phyloP scores from a whole-genome alignment of 2,888 invertebrate genomes.

The Phalera bucephala region DNA sequence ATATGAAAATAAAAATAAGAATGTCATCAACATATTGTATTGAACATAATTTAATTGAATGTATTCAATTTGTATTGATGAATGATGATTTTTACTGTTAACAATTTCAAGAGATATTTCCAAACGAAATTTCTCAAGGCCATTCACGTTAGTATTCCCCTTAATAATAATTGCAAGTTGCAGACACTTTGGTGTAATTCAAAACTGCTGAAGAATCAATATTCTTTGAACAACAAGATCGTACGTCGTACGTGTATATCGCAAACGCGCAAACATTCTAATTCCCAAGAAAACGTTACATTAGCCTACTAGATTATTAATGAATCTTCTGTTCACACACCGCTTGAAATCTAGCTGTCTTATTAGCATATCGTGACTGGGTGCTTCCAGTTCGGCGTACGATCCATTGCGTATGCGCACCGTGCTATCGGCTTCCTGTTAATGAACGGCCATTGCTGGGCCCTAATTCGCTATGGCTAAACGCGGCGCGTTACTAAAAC shows the following conservation, averaged over 20 bases:
- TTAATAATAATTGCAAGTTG: too few relatives aligned
- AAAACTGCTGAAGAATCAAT: background rate
- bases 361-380: conserved; percentile 44
- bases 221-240: background rate
- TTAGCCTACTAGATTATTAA: conserved; percentile 32
- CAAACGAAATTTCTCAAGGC: too few relatives aligned
- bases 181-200: too few relatives aligned
- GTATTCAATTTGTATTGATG: too few relatives aligned
- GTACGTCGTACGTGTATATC: background rate
- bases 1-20: too few relatives aligned
- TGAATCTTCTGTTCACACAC: conserved; percentile 27
- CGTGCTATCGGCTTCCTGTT: conserved; percentile 66
- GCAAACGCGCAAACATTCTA: conserved; percentile 2
- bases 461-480: too few relatives aligned
- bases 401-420: conserved; percentile 60
- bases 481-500: too few relatives aligned
- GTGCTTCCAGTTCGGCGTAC: conserved; percentile 35
- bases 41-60: too few relatives aligned
- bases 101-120: too few relatives aligned
- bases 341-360: conserved; percentile 29
- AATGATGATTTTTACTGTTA: too few relatives aligned
- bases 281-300: conserved; percentile 20
- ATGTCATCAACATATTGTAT: too few relatives aligned
- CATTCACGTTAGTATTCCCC: too few relatives aligned
- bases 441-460: conserved; percentile 55